Base-by-base conservation (phyloP, 2,888 invertebrate species). In the Seladonia tumulorum region DNA sequence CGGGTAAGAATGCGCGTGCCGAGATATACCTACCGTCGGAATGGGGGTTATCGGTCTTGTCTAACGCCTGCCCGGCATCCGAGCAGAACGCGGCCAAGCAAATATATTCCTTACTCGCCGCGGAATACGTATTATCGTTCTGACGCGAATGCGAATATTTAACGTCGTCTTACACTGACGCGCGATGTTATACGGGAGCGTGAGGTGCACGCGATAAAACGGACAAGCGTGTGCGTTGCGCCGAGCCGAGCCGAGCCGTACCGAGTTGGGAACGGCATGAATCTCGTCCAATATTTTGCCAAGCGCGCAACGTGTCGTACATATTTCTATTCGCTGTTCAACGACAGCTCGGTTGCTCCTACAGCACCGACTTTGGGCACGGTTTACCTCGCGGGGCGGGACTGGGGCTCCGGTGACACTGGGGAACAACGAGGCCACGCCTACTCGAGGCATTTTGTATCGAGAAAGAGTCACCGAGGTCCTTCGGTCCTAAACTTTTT, bases 41-140 rank as follows among this genome's bases (percentile, higher is more conserved):
- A 79, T 80, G 66, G 79, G 72, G 85, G 87, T 86, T 88, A 88
- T 88, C 88, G 79, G 73, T 73, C 83, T 81, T 87, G 84, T 88
- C 88, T 88, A 78, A 49, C 74, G 49, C 76, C 63, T 81, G 74
- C 57, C 68, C 25, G 60, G 57, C 60, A 72, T 78, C 80, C 81
- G 85, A 82, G 83, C 85, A 82, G 85, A 87, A 89, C 85, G 82
- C 87, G 81, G 75, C 75, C 72, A 80, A 79, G 85, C 85, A 71
- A 79, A 90, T 90, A 87, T 91, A 91, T 91, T 91, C 89, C 82
- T 71, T 63, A 79, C 87, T 86, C 87, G 82, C 90, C 83, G 85
- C 91, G 87, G 87, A 86, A 87, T 82, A 86, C 83, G 83, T 90
- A 91, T 90, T 90, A 89, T 86, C 88, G 87, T 88, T 81, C 90